These are phyloP conservation scores for Pristionchus maxplancki DNA, from an alignment of 2,888 invertebrate genomes.

Conservation along the genomic window DNA sequence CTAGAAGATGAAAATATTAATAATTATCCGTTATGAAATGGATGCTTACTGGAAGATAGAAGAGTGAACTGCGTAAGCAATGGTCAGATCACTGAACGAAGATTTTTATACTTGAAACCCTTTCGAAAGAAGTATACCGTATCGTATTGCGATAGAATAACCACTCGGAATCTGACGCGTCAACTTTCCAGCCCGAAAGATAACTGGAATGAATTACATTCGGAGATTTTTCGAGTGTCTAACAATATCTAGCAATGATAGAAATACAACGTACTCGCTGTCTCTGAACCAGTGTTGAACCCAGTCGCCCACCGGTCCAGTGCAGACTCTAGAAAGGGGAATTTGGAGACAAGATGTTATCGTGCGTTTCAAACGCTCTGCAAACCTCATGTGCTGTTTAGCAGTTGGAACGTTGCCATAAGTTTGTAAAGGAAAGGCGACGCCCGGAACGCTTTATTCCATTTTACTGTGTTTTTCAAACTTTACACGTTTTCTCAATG, in stretches of 20 bases:
- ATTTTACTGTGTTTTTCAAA: too few relatives aligned
- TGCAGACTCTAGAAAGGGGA: constrained; percentile 24
- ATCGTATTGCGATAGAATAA: constrained; percentile 18
- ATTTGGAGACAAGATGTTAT: too few relatives aligned
- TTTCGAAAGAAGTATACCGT: background rate
- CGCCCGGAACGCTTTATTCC: too few relatives aligned
- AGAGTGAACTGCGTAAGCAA: constrained; percentile 1
- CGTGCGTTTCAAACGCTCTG: too few relatives aligned
- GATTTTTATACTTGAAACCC: background rate
- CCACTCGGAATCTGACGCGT: constrained; percentile 35
- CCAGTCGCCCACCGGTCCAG: background rate
- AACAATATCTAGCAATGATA: background rate
- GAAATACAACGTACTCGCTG: constrained; percentile 42
- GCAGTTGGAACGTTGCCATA: too few relatives aligned
- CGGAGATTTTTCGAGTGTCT: background rate
- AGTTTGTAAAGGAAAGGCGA: too few relatives aligned
- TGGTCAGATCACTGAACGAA: constrained; percentile 22
- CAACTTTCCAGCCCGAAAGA: constrained; percentile 8
- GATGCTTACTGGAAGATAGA: constrained; percentile 27
- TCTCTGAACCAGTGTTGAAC: constrained; percentile 39
- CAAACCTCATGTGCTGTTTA: too few relatives aligned
- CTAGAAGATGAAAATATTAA: background rate
- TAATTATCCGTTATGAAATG: too few relatives aligned
- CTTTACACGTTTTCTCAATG: too few relatives aligned
- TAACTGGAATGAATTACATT: background rate